Base-by-base conservation (phyloP, 2,113 vertebrate genomes). In the Sinosuthora webbiana region DNA sequence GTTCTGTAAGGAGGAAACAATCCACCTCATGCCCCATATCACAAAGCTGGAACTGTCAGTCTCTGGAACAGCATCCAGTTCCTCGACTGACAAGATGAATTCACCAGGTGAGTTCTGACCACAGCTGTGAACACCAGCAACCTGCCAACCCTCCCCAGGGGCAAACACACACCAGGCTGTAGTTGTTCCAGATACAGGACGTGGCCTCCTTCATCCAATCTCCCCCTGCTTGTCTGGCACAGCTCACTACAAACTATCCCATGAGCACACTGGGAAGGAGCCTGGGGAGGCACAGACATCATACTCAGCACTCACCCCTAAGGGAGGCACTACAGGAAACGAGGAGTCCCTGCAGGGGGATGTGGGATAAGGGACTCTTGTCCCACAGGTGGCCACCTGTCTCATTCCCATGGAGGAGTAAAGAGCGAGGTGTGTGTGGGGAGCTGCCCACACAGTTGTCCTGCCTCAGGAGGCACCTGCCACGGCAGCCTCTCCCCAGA, bases 21-120 rank as follows among this genome's bases (percentile, higher is more conserved):
- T 44, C 28, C 10, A 53, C 25, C 44, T 81, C 74, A 42, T 6
- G 5, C 22, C 16, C 30, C 31, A 9, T 14, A n/a, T 62, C 69
- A 53, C 77, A 65, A 21, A 85, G 70, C 56, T 47, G 47, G 20
- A 65, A 70, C 53, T 56, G 42, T 39, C 13, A 6, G 15, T 70
- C 52, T 74, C 82, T 75, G 41, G 37, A 64, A 67, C 0, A 9
- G 44, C 47, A 37, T 12, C 52, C 52, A 35, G 64, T 16, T 90
- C 56, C 75, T 75, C 0, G 0, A n/a, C 17, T 7, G 4, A 57
- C 2, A 0, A 44, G 18, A 25, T 2, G 4, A 76, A 74, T 35
- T 71, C 47, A 49, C 22, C 2, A 17, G 37, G 5, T 33, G 24
- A 78, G 37, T 1, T 1, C 55, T 28, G 44, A 75, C 28, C 0